Evolutionary conservation across 2,797 vertebrate genomes (phyloP).

Genomic region (Brotula barbata): DNA sequence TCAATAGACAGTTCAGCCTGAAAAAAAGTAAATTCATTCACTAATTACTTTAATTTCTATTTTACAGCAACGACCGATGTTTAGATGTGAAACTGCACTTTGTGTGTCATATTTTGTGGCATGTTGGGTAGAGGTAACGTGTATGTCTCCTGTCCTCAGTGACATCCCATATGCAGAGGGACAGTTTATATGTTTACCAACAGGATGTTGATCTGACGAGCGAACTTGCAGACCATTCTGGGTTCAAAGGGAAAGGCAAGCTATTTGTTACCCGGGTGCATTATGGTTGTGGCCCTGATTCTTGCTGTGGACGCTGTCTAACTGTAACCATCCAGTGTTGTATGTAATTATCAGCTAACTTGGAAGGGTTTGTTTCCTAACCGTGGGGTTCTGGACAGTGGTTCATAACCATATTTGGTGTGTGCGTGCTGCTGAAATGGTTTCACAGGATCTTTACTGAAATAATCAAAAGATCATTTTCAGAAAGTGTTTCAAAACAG

Average conservation of each 20-base stretch:
- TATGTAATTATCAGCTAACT: constrained; percentile 34
- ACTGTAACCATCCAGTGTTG: constrained; percentile 9
- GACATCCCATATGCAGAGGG: constrained; percentile 75
- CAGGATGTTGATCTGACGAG: constrained; percentile 88
- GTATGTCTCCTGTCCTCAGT: constrained; percentile 77
- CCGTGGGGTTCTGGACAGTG: neutral
- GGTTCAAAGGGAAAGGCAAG: constrained; percentile 84
- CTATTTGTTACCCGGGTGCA: constrained; percentile 31
- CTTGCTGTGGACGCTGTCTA: constrained; percentile 23
- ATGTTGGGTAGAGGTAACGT: constrained; percentile 31
- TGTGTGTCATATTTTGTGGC: too few species aligned
- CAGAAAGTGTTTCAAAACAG: neutral
- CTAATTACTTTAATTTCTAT: too few species aligned
- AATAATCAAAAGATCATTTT: too few species aligned
- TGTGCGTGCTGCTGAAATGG: neutral
- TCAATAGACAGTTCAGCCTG: too few species aligned
- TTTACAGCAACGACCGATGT: neutral
- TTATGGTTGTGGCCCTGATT: constrained; percentile 28
- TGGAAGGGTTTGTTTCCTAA: constrained; percentile 22
- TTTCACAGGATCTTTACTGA: constrained; percentile 5
- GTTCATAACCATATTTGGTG: too few species aligned
- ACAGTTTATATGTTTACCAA: constrained; percentile 85
- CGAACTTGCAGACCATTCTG: constrained; percentile 76
- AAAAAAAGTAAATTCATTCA: too few species aligned
- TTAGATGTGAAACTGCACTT: too few species aligned